Base-by-base conservation (phyloP, 2,888 invertebrate genomes). In the Chelonus formosanus region DNA sequence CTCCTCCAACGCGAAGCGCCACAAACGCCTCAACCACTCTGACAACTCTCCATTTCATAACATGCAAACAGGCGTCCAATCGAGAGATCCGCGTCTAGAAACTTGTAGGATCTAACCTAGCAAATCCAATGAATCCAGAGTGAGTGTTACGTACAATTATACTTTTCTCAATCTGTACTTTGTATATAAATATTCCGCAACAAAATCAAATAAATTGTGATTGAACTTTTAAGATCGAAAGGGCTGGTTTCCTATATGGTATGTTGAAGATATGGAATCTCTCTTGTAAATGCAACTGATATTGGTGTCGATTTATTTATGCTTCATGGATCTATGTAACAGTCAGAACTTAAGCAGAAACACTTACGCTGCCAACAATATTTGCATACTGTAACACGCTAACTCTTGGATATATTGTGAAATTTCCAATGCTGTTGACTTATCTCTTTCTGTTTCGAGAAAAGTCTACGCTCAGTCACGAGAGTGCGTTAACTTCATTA, bases 1-100 rank as follows among this genome's bases (percentile, higher is more conserved):
- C 69, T 64, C 65, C 68, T 65, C 67, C 70, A 65, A 69, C 67
- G 65, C 68, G 57, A 67, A 69, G 67, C 67, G 67, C 67, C 67
- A 67, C 48, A 47, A 44, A 44, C 47, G 45, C 53, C 55, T 45
- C 34, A 55, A 20, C 55, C 20, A 36, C 44, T 32, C 61, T 50
- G 56, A 67, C 62, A 63, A 67, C 62, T 67, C 67, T 63, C 62
- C 62, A 62, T 67, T 67, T 67, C 66, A 66, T 66, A 66, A 66
- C 53, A 40, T 40, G 32, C 52, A 5, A 58, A 35, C 20, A 40
- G 40, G 58, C 32, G 31, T 40, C 8, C 45, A 34, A 52, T 52
- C 20, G 40, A 5, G 52, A 52, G 52, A 52, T 52, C n/a, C 34
- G 34, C 35, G 47, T 47, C 5, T 34, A 44, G 10, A 40, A 40